Base-by-base conservation (phyloP, 1,140 invertebrate genomes). In the Drosophila lacteicornis region DNA sequence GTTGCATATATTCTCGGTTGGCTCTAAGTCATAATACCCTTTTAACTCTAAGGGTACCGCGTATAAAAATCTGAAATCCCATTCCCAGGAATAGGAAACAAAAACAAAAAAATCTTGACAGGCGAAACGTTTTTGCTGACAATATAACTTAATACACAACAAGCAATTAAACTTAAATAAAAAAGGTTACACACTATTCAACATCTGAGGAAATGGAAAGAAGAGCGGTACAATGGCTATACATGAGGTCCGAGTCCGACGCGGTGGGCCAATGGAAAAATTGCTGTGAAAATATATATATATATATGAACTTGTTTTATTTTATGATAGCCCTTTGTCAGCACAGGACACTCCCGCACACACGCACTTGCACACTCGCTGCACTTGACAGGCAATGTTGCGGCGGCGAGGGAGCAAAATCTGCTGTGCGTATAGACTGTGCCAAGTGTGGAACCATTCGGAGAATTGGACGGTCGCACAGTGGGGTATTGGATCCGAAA, bases 111-210 rank as follows among this genome's bases (percentile, higher is more conserved):
- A 70, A 8, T 19, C 40, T 36, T 79, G 82, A 82, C 82, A 79
- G 58, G 61, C 71, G 47, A 70, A 63, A 49, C 59, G 58, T 75
- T 79, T 71, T 63, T 58, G 53, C 75, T 79, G 71, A 76, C 66
- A 57, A 79, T 84, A 88, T 83, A 88, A 84, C 80, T 78, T 83
- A 88, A 87, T 87, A 88, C 75, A 79, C 84, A 88, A 78, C 84
- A 83, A 84, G 83, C 83, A 87, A 87, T 88, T 87, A 87, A 87
- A 87, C 83, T 87, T 80, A 87, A 77, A 88, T 87, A 87, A 86
- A 87, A 87, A 83, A 83, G 77, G 84, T 83, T 77, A 88, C 80
- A 87, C 88, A 77, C 83, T 83, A 80, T 76, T 63, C 69, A 82
- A 56, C 62, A 61, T 67, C 58, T 38, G 45, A 58, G 33, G 43